A percentile compares a stretch with the other conserved stretches of the same genome.
Evolutionary conservation across 2,113 vertebrate species (phyloP).

Genomic region (Uria lomvia): DNA sequence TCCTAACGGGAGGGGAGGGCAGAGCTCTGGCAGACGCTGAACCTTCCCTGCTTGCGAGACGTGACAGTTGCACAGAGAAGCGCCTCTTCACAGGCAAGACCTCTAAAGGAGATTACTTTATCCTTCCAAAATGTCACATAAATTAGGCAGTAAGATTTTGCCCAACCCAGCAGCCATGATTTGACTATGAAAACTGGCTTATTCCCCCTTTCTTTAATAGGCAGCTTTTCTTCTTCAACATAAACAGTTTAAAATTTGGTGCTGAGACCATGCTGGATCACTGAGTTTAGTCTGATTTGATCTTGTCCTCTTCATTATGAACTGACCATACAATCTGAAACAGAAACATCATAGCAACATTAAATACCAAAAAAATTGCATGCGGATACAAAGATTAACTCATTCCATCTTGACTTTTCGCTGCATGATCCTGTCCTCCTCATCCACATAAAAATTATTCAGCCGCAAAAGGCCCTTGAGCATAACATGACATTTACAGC

Average conservation of each 20-base stretch:
- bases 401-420: constrained; percentile 42
- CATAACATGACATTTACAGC: constrained; percentile 71
- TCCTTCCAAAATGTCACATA: neutral
- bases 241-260: neutral
- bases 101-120: neutral
- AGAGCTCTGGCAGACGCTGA: neutral
- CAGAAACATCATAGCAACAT: neutral
- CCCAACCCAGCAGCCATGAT: neutral
- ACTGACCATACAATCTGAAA: neutral
- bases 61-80: neutral
- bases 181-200: neutral
- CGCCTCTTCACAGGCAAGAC: neutral
- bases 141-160: neutral
- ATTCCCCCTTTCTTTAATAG: neutral
- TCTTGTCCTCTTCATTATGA: neutral
- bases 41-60: neutral
- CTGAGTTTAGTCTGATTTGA: neutral
- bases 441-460: constrained; percentile 62
- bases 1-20: neutral
- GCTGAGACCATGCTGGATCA: neutral
- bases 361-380: constrained; percentile 19
- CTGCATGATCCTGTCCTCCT: constrained; percentile 30
- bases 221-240: neutral
- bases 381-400: constrained; percentile 53
- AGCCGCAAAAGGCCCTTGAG: constrained; percentile 66